Base-by-base conservation (phyloP, 2,113 vertebrate species). In the Rhinogobius similis region DNA sequence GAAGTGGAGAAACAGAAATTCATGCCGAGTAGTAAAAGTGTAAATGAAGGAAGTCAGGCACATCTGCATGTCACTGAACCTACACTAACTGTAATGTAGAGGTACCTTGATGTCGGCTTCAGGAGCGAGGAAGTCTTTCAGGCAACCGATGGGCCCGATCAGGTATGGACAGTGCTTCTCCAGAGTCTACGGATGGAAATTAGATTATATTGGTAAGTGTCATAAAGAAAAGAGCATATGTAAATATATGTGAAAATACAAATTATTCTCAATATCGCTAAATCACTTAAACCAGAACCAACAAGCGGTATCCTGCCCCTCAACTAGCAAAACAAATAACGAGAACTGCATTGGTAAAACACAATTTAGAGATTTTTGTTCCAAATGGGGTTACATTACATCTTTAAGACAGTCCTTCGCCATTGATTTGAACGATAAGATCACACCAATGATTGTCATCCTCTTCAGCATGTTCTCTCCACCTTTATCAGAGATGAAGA, bases 381-480 rank as follows among this genome's bases (percentile, higher is more conserved):
- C 16, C 16, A 48, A 50, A 20, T 21, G 2, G 46, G 20, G 20
- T n/a, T 55, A 62, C 44, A 38, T 88, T 86, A 98, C 97, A 84
- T 97, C 94, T 68, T 89, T 82, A n/a, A 98, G 93, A 14, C 93
- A 92, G 36, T 94, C 92, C 77, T 96, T 95, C 0, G 93, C 88
- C 95, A 98, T 93, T 21, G 91, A 81, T 1, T 95, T 92, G 85
- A 98, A 99, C 68, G 93, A 94, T 67, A 99, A 91, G 79, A 98
- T 97, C 79, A 98, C 95, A 0, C 97, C 97, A 2, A 99, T 93
- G 88, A 98, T 99, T 64, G 94, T 96, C 96, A 98, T 95, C 72
- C 97, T 94, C 87, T 96, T 98, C 82, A 98, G 82, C 50, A 97
- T 88, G 0, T 93, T 98, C 2, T 98, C 96, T 10, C 93, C 86